Evolutionary conservation across 2,888 invertebrate species (phyloP), one percentile per base, ranked within the genome.

Genomic region (Tinea pellionella): DNA sequence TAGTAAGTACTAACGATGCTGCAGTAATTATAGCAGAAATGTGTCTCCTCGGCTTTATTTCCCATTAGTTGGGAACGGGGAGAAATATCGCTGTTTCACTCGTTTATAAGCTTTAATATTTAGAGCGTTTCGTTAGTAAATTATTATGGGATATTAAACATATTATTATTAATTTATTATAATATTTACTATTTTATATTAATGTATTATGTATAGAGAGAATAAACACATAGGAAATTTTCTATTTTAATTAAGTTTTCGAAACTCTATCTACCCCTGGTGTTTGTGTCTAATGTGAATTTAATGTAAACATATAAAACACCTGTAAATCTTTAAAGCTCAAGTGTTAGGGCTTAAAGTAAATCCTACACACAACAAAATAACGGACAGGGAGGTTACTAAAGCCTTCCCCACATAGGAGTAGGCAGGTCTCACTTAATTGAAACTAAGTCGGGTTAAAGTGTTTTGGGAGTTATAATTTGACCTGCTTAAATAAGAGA

Each of bases 401-500:
- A 19, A 56, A 24, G 57, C 30, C 57, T 57, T 16, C 55, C 47
- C 55, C 29, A 55, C 12, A 19, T 29, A 32, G 57, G 32, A 30
- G 55, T 55, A 55, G 57, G 57, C 53, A 53, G 32, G 30, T 8
- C 13, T 53, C 19, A 75, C 77, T 81, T 83, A 83, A 84, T 84
- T 82, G 84, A 83, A 84, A 82, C 78, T 83, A 79, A 78, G 76
- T 76, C 72, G 74, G 55, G 55, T 43, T 67, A 30, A 68, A 13
- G 63, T 43, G 1, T 8, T n/a, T 59, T 15, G 15, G 13, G 41
- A 13, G 24, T 53, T 47, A 47, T 47, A 15, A 47, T 47, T 47
- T 47, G 47, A 16, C 47, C 47, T 9, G 6, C 24, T 24, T 24
- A 2, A 24, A 6, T 24, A 24, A 24, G n/a, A 24, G 24, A 24